Percentiles rank a stretch among this genome's conserved stretches.
Conservation (phyloP, 2,797 vertebrate genomes). For the Zenarchopterus dispar region DNA sequence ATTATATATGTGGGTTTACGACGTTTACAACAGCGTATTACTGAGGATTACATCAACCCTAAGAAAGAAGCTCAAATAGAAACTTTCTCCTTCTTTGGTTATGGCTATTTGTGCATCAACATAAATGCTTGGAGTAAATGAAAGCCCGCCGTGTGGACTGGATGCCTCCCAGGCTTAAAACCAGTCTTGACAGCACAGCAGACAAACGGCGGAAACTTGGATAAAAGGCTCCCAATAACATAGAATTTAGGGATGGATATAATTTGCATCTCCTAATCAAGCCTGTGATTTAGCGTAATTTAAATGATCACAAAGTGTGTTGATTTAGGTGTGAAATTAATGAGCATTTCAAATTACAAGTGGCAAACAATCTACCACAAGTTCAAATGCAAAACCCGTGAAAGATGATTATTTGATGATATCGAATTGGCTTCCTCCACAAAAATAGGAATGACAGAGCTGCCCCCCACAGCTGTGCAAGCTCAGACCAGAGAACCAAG, state of each 20-base stretch:
- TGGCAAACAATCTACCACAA: conserved; percentile 40
- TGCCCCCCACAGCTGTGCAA: conserved; percentile 27
- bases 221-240: conserved; percentile 76
- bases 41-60: conserved; percentile 59
- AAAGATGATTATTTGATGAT: conserved; percentile 46
- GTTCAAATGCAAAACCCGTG: conserved; percentile 32
- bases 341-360: conserved; percentile 46
- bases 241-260: conserved; percentile 68
- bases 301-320: conserved; percentile 56
- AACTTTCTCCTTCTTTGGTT: conserved; percentile 49
- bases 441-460: conserved; percentile 32
- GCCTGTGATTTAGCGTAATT: conserved; percentile 58
- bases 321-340: conserved; percentile 30
- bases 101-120: conserved; percentile 32
- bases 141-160: conserved; percentile 70
- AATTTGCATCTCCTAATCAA: conserved; percentile 70
- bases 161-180: conserved; percentile 60
- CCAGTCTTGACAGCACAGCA: conserved; percentile 52
- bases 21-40: conserved; percentile 49
- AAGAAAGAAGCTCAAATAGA: conserved; percentile 35
- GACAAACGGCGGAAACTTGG: conserved; percentile 48
- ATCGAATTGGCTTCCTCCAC: conserved; percentile 23
- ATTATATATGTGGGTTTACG: conserved; percentile 52
- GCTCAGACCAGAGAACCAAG: conserved; percentile 31
- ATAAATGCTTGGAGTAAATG: conserved; percentile 62